Conservation (phyloP, 2,888 invertebrate species). For the Macrosoma leucophasiata region DNA sequence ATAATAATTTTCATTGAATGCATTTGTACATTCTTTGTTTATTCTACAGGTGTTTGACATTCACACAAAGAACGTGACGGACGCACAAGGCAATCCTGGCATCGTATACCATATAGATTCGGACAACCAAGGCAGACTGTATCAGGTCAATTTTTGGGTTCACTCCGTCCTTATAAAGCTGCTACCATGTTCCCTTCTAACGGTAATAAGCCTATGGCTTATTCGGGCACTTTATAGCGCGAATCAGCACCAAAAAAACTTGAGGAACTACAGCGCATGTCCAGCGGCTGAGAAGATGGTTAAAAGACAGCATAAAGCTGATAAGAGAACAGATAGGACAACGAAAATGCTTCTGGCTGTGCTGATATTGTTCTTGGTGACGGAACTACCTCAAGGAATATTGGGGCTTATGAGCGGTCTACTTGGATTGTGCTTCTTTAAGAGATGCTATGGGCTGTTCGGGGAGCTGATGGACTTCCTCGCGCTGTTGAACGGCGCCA, state of each 20-base stretch:
- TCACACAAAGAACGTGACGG: constrained; percentile 63
- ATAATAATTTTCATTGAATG: constrained; percentile 40
- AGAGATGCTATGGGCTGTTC: constrained; percentile 85
- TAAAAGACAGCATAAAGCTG: constrained; percentile 75
- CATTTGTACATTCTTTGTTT: constrained; percentile 26
- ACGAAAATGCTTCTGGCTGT: constrained; percentile 93
- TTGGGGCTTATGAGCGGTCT: constrained; percentile 83
- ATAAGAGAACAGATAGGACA: constrained; percentile 88
- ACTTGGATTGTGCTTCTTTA: constrained; percentile 82
- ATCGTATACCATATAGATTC: constrained; percentile 69
- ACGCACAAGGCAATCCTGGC: constrained; percentile 51
- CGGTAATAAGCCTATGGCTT: constrained; percentile 82
- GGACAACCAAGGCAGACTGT: constrained; percentile 75
- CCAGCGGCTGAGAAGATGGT: constrained; percentile 64
- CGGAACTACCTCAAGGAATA: constrained; percentile 90
- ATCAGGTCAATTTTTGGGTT: constrained; percentile 86
- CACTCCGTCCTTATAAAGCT: constrained; percentile 88
- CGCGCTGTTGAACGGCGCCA: constrained; percentile 92
- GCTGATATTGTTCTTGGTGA: constrained; percentile 88
- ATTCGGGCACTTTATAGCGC: constrained; percentile 84
- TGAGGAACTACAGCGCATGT: constrained; percentile 79
- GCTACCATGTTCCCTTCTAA: constrained; percentile 85
- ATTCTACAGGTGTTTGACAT: constrained; percentile 60
- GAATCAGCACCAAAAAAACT: constrained; percentile 82
- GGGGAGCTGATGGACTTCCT: constrained; percentile 93